Base-by-base conservation (phyloP, 2,797 vertebrate species). In the Manis pentadactyla region DNA sequence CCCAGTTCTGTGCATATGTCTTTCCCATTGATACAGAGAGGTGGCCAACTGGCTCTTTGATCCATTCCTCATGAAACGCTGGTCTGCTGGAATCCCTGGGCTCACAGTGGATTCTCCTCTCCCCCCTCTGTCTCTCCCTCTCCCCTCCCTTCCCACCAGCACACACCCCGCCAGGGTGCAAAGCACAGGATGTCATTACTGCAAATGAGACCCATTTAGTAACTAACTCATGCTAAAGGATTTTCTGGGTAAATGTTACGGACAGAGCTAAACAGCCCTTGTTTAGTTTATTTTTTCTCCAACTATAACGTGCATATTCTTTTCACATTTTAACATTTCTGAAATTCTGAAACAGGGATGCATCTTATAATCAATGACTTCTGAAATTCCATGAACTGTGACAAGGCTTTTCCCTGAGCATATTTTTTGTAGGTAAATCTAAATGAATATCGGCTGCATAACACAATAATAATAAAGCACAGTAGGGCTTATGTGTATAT, bases 301-400 rank as follows among this genome's bases (percentile, higher is more conserved):
- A 53, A 21, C 51, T 86, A 25, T 64, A 55, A 27, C 25, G 57
- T 53, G 83, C 4, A 53, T 19, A 39, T 74, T 87, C 57, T 87
- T 90, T 88, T 61, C 59, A 75, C n/a, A 29, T 89, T 78, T 71
- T 42, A 75, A 59, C 2, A 59, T 85, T 87, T 81, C 21, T 71
- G 13, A 94, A 94, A 77, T 91, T 88, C 39, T 88, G 71, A 68
- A 89, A 73, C 61, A 88, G 18, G 29, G 37, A 55, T 37, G 19
- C 1, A 18, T 63, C 18, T 94, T 42, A 37, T 0, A 37, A 75
- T 42, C 59, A 53, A 7, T 46, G n/a, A 15, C 53, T 95, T 74
- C 53, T 79, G 63, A 96, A 25, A 75, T 53, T 71, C 74, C 13
- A 57, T 75, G 49, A 92, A 86, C 53, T 61, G 73, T 31, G 7